Conservation (phyloP, 2,113 vertebrate species). For the Sturnira hondurensis region DNA sequence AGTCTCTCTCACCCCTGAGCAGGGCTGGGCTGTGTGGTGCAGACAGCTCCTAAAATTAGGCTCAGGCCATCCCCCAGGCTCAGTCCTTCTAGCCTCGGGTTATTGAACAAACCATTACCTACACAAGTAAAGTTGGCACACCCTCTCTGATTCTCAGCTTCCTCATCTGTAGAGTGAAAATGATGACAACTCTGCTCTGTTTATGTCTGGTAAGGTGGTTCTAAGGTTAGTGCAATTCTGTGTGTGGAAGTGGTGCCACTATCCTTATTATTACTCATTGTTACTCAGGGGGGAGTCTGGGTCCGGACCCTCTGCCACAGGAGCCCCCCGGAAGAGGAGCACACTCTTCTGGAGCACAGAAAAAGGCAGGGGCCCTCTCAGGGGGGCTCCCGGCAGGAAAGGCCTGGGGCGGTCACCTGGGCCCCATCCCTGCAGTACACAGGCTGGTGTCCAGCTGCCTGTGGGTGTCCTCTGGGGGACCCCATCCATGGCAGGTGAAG, state of each 20-base stretch:
- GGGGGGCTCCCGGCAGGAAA: background rate
- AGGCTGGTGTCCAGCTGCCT: background rate
- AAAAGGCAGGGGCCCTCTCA: background rate
- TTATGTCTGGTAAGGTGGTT: background rate
- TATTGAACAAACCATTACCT: background rate
- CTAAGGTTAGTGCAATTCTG: background rate
- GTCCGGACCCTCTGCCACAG: background rate
- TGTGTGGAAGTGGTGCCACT: background rate
- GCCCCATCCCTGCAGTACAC: accelerated
- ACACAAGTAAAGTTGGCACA: background rate
- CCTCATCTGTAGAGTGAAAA: too few species aligned
- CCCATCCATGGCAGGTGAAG: background rate
- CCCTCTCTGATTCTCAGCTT: background rate
- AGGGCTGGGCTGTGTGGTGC: too few species aligned
- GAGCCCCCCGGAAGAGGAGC: background rate
- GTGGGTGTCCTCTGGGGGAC: background rate
- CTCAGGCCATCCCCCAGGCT: background rate
- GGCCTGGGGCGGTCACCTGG: background rate
- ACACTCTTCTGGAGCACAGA: too few species aligned
- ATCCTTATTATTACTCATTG: background rate
- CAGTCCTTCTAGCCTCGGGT: background rate
- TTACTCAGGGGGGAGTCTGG: background rate
- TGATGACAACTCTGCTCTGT: background rate
- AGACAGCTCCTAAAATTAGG: background rate
- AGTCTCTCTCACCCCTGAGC: too few species aligned